These are phyloP conservation scores for Argyresthia goedartella DNA, from an alignment of 2,888 invertebrate species.

Conservation along the genomic window DNA sequence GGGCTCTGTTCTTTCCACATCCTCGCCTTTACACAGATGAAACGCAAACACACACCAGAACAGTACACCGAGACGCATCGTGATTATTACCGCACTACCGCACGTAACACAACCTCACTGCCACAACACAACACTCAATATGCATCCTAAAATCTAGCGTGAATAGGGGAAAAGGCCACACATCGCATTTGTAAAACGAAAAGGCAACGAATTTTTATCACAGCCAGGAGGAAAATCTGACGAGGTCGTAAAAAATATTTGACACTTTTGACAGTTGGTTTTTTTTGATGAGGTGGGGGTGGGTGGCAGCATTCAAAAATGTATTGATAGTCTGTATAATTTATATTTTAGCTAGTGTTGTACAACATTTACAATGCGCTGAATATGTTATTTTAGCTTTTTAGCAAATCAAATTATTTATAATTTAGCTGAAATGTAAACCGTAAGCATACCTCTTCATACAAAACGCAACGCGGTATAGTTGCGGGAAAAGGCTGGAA, in stretches of 20 bases:
- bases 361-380: too few relatives aligned
- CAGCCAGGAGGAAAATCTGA: conserved; percentile 33
- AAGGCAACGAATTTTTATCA: conserved; percentile 35
- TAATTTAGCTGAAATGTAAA: too few relatives aligned
- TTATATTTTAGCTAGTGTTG: neutral
- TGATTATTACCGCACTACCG: conserved; percentile 60
- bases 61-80: conserved; percentile 65
- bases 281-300: too few relatives aligned
- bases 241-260: conserved; percentile 33
- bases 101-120: conserved; percentile 42
- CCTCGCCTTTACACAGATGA: conserved; percentile 60
- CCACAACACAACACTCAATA: conserved; percentile 42
- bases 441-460: too few relatives aligned
- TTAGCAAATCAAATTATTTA: too few relatives aligned
- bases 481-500: too few relatives aligned
- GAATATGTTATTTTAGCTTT: too few relatives aligned
- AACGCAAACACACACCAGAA: conserved; percentile 66
- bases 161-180: conserved; percentile 45
- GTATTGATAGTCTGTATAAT: neutral
- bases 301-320: conserved; percentile 16
- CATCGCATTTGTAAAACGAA: conserved; percentile 41
- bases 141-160: conserved; percentile 51
- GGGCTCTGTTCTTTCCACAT: conserved; percentile 58
- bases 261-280: conserved; percentile 21
- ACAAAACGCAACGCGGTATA: too few relatives aligned